These are phyloP conservation scores for Chaenodraco wilsoni DNA, from an alignment of 2,797 vertebrate species.

Conservation along the genomic window DNA sequence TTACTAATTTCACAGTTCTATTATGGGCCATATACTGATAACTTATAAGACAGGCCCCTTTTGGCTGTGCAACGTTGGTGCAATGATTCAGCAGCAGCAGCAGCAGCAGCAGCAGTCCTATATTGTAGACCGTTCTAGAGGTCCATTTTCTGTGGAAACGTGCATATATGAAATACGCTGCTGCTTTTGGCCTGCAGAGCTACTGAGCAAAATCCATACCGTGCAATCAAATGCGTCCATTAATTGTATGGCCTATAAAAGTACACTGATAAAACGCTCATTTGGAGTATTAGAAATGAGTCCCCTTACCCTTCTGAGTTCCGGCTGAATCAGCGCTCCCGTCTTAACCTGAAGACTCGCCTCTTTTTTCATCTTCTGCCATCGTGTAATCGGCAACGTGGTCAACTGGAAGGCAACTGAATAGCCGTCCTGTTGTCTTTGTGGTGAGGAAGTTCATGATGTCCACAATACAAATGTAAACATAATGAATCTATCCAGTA, in stretches of 20 bases:
- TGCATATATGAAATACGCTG: constrained; percentile 11
- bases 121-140: constrained; percentile 1
- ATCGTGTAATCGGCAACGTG: constrained; percentile 49
- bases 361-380: constrained; percentile 48
- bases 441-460: not conserved
- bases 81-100: constrained; percentile 36
- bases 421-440: constrained; percentile 5
- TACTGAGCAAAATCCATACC: constrained; percentile 33
- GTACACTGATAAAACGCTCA: constrained; percentile 70
- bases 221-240: constrained; percentile 46
- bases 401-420: constrained; percentile 28
- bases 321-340: constrained; percentile 57
- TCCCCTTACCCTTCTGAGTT: constrained; percentile 59
- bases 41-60: constrained; percentile 38
- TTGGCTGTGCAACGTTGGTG: constrained; percentile 36
- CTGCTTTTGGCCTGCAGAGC: constrained; percentile 22
- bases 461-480: not conserved
- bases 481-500: not conserved
- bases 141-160: constrained; percentile 14
- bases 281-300: constrained; percentile 62
- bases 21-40: constrained; percentile 47
- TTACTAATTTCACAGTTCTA: constrained; percentile 53
- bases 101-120: constrained; percentile 25
- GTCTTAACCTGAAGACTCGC: constrained; percentile 38
- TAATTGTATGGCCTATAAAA: constrained; percentile 64